Base-by-base conservation (phyloP, 2,113 vertebrate genomes). In the Nettapus auritus region DNA sequence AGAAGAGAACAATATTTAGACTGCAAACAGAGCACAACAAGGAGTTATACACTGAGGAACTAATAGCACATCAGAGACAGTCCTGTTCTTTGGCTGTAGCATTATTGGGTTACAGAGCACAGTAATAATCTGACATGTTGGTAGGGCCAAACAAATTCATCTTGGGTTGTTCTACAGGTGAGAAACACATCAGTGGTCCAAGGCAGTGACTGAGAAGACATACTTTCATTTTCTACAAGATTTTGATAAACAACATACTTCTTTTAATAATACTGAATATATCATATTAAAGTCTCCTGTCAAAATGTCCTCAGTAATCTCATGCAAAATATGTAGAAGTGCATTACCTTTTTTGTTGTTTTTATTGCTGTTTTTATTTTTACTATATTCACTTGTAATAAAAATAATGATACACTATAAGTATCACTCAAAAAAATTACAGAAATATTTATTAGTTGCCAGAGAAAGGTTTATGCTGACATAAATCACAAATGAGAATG, bases 191-290 rank as follows among this genome's bases (percentile, higher is more conserved):
- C 34, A 57, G 60, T 18, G 17, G 20, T 48, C 23, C 4, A 3
- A 87, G 17, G 29, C 3, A 6, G 52, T 0, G 1, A 52, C 53
- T 50, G 48, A 52, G 46, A 71, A 10, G 28, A 56, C 7, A 36
- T 11, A 2, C 29, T 75, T 79, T 36, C 8, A 8, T 94, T 90
- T 89, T 86, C 52, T n/a, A 42, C 38, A 46, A 77, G 44, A 60
- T 70, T 83, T 86, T 5, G 1, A 7, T 21, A 44, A 77, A 36
- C 13, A 59, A 50, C 14, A 0, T 11, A 6, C 60, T 75, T 89
- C 20, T 90, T 81, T 22, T 56, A 74, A 83, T 68, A 64, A 40
- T 50, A 53, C 26, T 33, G 77, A 62, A 52, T 52, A 31, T 13
- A 29, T 71, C n/a, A 46, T 1, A 8, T 13, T 13, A 70, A 53